Percentiles rank a stretch among this genome's conserved stretches.
Conservation (phyloP, 2,113 vertebrate genomes). For the Colossoma macropomum region DNA sequence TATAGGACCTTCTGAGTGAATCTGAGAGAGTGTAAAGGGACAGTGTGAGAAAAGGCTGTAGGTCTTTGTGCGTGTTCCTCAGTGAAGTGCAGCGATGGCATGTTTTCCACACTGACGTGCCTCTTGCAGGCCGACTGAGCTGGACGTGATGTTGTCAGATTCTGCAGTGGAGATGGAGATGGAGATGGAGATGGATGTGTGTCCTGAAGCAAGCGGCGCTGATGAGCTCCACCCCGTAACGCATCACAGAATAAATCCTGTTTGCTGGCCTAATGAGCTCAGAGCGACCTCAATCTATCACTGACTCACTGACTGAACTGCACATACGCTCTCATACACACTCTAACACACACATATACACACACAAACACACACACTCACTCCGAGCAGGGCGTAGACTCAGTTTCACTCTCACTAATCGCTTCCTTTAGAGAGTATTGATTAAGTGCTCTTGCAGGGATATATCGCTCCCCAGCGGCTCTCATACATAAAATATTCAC, state of each 20-base stretch:
- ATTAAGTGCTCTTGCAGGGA: conserved; percentile 17
- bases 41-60: no score
- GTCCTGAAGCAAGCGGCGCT: conserved; percentile 83
- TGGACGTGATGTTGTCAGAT: conserved; percentile 58
- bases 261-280: conserved; percentile 91
- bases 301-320: conserved; percentile 81
- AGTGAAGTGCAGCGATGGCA: not conserved
- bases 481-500: not conserved
- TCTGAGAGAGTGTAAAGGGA: not conserved
- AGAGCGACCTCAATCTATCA: conserved; percentile 93
- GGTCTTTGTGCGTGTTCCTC: no score
- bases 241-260: conserved; percentile 86
- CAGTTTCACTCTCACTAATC: conserved; percentile 40
- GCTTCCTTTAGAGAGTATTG: conserved; percentile 46
- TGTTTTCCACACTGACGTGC: not conserved
- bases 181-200: conserved; percentile 50
- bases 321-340: no score
- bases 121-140: conserved; percentile 1
- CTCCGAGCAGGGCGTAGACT: not conserved
- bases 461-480: not conserved
- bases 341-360: no score
- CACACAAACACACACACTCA: no score
- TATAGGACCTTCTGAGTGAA: not conserved
- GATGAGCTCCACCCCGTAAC: conserved; percentile 82
- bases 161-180: conserved; percentile 23